Percentiles rank a stretch among this genome's conserved stretches.
Evolutionary conservation across 1,140 invertebrate species (phyloP).

Genomic region (Cyclargus thomasi): DNA sequence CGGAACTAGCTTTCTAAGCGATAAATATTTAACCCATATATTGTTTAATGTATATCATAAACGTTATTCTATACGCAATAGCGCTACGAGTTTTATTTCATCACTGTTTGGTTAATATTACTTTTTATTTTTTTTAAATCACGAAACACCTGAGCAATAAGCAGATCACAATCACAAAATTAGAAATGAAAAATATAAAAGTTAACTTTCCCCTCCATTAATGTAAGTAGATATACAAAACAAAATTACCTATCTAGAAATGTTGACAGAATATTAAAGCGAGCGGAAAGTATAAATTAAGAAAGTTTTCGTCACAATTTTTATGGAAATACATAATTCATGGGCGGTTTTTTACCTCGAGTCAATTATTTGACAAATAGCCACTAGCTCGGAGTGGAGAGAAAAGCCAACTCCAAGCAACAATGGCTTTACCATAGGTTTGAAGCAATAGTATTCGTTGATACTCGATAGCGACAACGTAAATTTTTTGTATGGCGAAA

Average conservation of each 20-base stretch:
- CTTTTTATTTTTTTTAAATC: too few species aligned
- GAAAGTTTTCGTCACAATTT: constrained; percentile 13
- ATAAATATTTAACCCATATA: background rate
- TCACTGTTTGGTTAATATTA: too few species aligned
- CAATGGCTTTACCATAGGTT: too few species aligned
- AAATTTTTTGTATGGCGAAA: too few species aligned
- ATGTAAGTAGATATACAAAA: background rate
- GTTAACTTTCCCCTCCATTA: background rate
- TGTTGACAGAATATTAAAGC: constrained; percentile 12
- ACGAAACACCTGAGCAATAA: background rate
- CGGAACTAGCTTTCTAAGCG: constrained; percentile 7
- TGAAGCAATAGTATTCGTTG: too few species aligned
- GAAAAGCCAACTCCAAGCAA: constrained; percentile 41
- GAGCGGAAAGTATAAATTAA: constrained; percentile 9
- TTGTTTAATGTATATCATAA: background rate
- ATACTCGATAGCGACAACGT: too few species aligned
- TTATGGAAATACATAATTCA: constrained; percentile 12
- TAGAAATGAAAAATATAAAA: background rate
- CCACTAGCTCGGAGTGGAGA: constrained; percentile 25
- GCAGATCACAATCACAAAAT: background rate
- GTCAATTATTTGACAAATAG: constrained; percentile 22
- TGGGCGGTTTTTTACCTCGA: constrained; percentile 17
- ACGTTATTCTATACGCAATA: too few species aligned
- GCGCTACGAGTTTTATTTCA: too few species aligned
- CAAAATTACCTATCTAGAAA: constrained; percentile 3